Evolutionary conservation across 1,140 invertebrate species (phyloP), one percentile per base, ranked within the genome.

Genomic region (Ephestia elutella): DNA sequence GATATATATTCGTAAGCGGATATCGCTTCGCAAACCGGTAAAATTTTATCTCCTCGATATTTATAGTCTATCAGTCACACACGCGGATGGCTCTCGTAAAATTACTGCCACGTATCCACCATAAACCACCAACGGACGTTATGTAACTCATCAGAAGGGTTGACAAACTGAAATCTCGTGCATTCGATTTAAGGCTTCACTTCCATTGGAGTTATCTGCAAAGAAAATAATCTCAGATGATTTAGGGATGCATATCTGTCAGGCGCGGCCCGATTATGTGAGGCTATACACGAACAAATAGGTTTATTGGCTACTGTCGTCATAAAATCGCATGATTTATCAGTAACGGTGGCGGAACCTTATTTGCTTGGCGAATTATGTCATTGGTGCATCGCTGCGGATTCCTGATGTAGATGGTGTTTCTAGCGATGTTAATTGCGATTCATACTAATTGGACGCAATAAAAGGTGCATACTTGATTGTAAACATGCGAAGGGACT

Each of bases 291-390:
- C 57, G 68, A 70, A 82, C 82, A 85, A 87, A 84, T 80, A 83
- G 80, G 77, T 86, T 87, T 87, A 85, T 82, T 78, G 77, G 70
- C 70, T 78, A 75, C 72, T 78, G 74, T 76, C 68, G 70, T 70
- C 66, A 75, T 84, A 81, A 83, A 82, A 66, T 54, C 60, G 51
- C 58, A 55, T 75, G 79, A 82, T 82, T 82, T 78, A 80, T 69
- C 65, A 62, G 49, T 60, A 67, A 66, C 62, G 65, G 63, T 68
- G 60, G 61, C 62, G 44, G 50, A 50, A 68, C 50, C 64, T 50
- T 61, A 63, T 69, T 70, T 66, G 62, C 21, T 25, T 35, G 49
- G 60, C 51, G 56, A 69, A 65, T 66, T 59, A 66, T 59, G 56
- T 63, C 63, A 65, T 57, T 57, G 53, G 59, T 58, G 17, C 38